Base-by-base conservation (phyloP, 2,797 vertebrate genomes). In the Scomberomorus guttatus region DNA sequence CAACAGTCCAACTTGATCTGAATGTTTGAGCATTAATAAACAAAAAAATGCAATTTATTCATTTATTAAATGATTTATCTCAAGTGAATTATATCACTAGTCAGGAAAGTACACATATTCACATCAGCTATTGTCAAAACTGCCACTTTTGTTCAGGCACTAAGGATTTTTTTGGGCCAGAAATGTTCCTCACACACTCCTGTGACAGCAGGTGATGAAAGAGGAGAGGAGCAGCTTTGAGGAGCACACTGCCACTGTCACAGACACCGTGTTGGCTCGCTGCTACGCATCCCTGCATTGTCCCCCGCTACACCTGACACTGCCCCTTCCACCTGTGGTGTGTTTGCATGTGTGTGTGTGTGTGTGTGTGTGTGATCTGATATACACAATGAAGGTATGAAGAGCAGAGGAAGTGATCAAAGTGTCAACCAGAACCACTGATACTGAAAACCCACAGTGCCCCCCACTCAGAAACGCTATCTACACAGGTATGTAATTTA, bases 291-390 rank as follows among this genome's bases (percentile, higher is more conserved):
- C 85, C 67, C 63, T 51, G 69, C 80, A 83, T 84, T 89, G 84
- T 89, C 71, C 72, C 22, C 74, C 2, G 80, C 77, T 87, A 84
- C 90, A 94, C 93, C 91, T 83, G 91, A 93, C 89, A 90, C 92
- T 84, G 79, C 59, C 69, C 75, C 72, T 63, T 72, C 64, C 68
- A 79, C 84, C 85, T 61, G 70, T 18, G 42, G 27, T 72, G 69
- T 60, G 61, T 60, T 67, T 72, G 34, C 42, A 59, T 46, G 65
- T 48, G 52, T 64, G 68, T 57, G 51, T 56, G 39, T 55, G 25
- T 37, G 20, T 69, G 20, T 59, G 65, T 64, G 71, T 66, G 68
- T 69, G 90, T 27, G 90, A 89, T 88, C 83, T 77, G 88, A 92
- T 86, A 82, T 83, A 86, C 79, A 89, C 75, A 87, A 70, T 72